A percentile compares a stretch with the other conserved stretches of the same genome.
These are phyloP conservation scores for Epinephelus coioides DNA, from an alignment of 2,797 vertebrate genomes.

Conservation along the genomic window DNA sequence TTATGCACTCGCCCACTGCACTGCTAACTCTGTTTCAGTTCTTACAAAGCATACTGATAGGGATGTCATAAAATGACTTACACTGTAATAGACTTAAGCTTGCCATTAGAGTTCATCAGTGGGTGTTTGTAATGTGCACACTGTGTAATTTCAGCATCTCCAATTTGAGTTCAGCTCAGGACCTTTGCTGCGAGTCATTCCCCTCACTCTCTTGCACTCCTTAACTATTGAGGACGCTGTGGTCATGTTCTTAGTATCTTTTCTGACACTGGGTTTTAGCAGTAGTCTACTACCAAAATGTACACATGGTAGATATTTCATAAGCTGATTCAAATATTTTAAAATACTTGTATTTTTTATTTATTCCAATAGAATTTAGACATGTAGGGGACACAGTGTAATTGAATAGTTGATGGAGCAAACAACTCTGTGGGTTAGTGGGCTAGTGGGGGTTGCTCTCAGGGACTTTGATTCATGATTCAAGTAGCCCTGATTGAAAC, in stretches of 20 bases:
- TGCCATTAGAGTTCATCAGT: too few relatives aligned
- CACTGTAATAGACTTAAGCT: too few relatives aligned
- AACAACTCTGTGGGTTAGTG: neutral
- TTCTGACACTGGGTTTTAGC: neutral
- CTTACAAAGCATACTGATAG: too few relatives aligned
- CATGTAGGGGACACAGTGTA: too few relatives aligned
- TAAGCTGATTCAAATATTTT: neutral
- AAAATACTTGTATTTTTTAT: too few relatives aligned
- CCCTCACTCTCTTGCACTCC: too few relatives aligned
- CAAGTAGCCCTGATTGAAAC: slow-evolving; percentile 1
- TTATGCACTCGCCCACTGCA: too few relatives aligned
- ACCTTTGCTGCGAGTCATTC: too few relatives aligned
- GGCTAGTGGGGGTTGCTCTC: neutral
- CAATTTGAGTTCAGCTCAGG: neutral
- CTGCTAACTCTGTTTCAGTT: too few relatives aligned
- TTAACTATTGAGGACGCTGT: neutral
- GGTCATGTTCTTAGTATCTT: neutral
- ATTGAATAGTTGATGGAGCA: neutral
- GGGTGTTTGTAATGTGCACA: neutral
- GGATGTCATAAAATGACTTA: too few relatives aligned
- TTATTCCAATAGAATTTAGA: too few relatives aligned
- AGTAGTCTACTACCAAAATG: neutral
- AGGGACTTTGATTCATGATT: too few relatives aligned
- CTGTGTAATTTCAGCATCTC: neutral
- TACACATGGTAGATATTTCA: neutral